Evolutionary conservation across 2,888 invertebrate species (phyloP), one percentile per base, ranked within the genome.

Genomic region (Therioaphis trifolii): DNA sequence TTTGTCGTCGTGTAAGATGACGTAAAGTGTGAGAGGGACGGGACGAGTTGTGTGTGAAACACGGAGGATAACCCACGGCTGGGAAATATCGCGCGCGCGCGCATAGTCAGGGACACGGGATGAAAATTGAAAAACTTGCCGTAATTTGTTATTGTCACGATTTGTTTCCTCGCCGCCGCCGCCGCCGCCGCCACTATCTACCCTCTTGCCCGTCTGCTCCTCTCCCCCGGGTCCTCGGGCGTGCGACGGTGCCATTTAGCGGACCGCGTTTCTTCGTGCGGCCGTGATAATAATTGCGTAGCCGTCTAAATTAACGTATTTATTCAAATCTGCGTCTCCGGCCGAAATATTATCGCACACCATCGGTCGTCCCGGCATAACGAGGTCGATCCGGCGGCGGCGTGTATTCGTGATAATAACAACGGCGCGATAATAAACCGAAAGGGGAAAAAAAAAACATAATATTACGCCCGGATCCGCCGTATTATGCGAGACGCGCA

Each of bases 101-200:
- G 55, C 18, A 21, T n/a, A 21, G 55, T 9, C 18, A 9, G 18
- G 55, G n/a, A n/a, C n/a, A n/a, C n/a, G 69, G 52, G 74, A 40
- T 21, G 55, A 55, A 74, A 74, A 74, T 74, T 55, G 74, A 74
- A 74, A 74, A 74, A 74, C 74, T 74, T 18, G n/a, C 40, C 40
- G 74, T 55, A 55, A 74, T 74, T 74, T 40, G 74, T 74, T 74
- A 74, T 74, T 40, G 55, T 55, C 74, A 55, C 35, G 74, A 24
- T 40, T 40, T 40, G 21, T 40, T 24, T 40, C n/a, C 2, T 12
- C 4, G n/a, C n/a, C n/a, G n/a, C n/a, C n/a, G n/a, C n/a, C n/a
- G n/a, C n/a, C n/a, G n/a, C n/a, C n/a, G n/a, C n/a, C n/a, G n/a
- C n/a, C n/a, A n/a, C n/a, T n/a, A n/a, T n/a, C n/a, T n/a, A n/a